Evolutionary conservation across 2,113 vertebrate species (phyloP).

Genomic region (Phyllostomus discolor): DNA sequence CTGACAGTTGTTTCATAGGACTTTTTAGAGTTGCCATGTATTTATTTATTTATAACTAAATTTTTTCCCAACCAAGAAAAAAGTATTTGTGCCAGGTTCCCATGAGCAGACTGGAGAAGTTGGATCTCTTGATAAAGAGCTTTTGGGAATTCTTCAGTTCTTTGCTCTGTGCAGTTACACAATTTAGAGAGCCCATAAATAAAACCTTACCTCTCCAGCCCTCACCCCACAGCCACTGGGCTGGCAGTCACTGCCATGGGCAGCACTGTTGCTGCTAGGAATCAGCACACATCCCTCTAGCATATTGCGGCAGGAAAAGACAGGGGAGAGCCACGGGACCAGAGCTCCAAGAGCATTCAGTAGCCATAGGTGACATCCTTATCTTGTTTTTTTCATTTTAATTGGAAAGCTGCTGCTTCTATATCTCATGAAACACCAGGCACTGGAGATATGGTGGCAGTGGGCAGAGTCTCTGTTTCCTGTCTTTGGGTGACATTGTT

Average conservation of each 20-base stretch:
- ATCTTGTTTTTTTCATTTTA: background rate
- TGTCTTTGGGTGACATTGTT: background rate
- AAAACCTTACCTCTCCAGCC: background rate
- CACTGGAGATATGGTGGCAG: background rate
- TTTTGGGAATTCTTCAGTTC: background rate
- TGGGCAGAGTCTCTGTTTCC: background rate
- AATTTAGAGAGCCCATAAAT: background rate
- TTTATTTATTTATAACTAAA: background rate
- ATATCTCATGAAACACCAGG: background rate
- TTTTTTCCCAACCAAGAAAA: background rate
- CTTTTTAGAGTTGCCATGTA: background rate
- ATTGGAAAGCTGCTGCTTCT: background rate
- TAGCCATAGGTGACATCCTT: background rate
- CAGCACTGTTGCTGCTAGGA: background rate
- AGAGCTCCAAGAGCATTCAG: background rate
- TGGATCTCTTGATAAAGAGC: background rate
- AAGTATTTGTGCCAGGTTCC: background rate
- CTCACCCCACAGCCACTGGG: background rate
- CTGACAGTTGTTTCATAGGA: background rate
- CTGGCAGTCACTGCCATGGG: background rate
- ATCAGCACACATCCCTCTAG: background rate
- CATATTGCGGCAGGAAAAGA: too few relatives aligned
- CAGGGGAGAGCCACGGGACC: background rate
- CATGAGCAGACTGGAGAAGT: background rate
- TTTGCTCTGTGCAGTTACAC: background rate